These are phyloP conservation scores for Acarapis woodi DNA, from an alignment of 1,140 invertebrate species.

Conservation along the genomic window DNA sequence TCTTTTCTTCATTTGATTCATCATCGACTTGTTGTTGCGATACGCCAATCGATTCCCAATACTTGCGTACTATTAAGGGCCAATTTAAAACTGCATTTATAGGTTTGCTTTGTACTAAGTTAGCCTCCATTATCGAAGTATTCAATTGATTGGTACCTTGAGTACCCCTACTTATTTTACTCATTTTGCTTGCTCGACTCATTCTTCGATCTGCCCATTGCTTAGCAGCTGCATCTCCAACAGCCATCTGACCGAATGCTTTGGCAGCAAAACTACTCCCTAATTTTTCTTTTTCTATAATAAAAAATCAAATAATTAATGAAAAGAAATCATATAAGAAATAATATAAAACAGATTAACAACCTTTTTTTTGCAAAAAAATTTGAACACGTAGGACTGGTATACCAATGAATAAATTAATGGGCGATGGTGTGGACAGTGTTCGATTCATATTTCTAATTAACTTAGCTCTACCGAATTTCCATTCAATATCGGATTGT, in stretches of 20 bases:
- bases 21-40: not conserved
- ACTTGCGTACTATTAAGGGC: conserved; percentile 14
- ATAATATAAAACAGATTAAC: not conserved
- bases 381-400: conserved; percentile 1
- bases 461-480: conserved; percentile 90
- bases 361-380: not conserved
- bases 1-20: conserved; percentile 5
- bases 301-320: not conserved
- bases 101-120: conserved; percentile 7
- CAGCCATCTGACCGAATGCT: conserved; percentile 3
- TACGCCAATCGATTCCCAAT: conserved; percentile 13
- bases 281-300: not conserved
- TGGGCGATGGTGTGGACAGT: conserved; percentile 77
- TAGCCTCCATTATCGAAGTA: conserved; percentile 6
- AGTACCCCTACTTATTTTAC: not conserved
- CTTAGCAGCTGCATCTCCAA: conserved; percentile 6
- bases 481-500: conserved; percentile 99
- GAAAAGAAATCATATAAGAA: not conserved
- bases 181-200: not conserved
- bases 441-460: conserved; percentile 96
- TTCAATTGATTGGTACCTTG: conserved; percentile 4
- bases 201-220: conserved; percentile 1
- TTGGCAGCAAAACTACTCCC: not conserved
- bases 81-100: conserved; percentile 14
- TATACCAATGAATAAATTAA: conserved; percentile 60